phyloP scores from a whole-genome alignment of 2,797 vertebrate genomes.

The Lateolabrax maculatus region DNA sequence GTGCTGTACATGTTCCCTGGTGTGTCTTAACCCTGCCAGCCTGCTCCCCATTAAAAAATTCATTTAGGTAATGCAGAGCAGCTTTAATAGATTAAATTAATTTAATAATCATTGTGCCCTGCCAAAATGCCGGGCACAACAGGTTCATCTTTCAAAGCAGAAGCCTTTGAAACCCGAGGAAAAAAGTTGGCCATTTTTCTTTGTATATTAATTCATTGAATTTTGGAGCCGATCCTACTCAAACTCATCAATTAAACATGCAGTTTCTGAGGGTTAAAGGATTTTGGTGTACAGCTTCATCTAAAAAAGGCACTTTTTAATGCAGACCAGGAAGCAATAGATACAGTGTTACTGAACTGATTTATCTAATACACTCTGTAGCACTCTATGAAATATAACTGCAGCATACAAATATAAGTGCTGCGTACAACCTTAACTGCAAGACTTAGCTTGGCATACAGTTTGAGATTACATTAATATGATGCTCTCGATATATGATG shows the following conservation, averaged over 20 bases:
- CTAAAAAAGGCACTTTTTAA: slow-evolving; percentile 31
- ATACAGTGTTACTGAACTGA: slow-evolving; percentile 39
- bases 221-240: slow-evolving; percentile 53
- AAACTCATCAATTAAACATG: slow-evolving; percentile 72
- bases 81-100: slow-evolving; percentile 83
- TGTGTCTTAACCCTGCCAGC: slow-evolving; percentile 60
- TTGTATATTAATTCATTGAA: slow-evolving; percentile 65
- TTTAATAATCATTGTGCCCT: slow-evolving; percentile 79
- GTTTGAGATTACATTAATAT: background rate
- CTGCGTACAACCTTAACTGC: background rate
- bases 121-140: slow-evolving; percentile 72
- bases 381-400: slow-evolving; percentile 25
- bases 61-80: slow-evolving; percentile 82
- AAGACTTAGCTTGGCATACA: background rate
- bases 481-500: background rate
- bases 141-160: slow-evolving; percentile 79
- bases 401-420: background rate
- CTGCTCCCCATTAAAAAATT: slow-evolving; percentile 75
- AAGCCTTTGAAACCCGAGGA: slow-evolving; percentile 67
- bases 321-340: slow-evolving; percentile 34
- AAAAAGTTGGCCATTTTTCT: slow-evolving; percentile 55
- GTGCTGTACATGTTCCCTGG: slow-evolving; percentile 60
- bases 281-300: slow-evolving; percentile 31
- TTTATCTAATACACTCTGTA: slow-evolving; percentile 28
- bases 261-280: slow-evolving; percentile 31